These are phyloP conservation scores for Nesogale talazaci DNA, from an alignment of 2,113 vertebrate genomes.

Conservation along the genomic window DNA sequence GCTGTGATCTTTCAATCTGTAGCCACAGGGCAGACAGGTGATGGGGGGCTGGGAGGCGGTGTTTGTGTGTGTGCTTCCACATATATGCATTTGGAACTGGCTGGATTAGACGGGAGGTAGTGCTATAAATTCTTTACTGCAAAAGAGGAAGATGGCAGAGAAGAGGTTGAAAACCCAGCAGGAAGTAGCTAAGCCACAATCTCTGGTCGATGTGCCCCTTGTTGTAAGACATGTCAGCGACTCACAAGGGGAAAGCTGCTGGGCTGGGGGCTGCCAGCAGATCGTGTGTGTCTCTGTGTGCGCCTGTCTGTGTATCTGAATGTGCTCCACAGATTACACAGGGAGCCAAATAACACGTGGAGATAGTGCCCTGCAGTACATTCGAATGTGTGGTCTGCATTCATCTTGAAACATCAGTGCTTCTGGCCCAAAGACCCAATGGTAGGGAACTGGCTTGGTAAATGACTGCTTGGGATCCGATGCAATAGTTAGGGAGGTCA, in stretches of 20 bases:
- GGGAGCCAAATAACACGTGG: neutral
- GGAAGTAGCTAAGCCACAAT: neutral
- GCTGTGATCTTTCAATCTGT: slow-evolving; percentile 55
- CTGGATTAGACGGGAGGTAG: neutral
- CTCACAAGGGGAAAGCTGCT: neutral
- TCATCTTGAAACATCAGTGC: neutral
- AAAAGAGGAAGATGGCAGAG: neutral
- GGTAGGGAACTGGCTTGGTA: neutral
- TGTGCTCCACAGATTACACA: neutral
- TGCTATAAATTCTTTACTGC: slow-evolving; percentile 47
- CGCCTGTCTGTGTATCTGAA: neutral
- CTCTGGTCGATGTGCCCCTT: neutral
- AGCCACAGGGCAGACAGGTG: slow-evolving; percentile 74
- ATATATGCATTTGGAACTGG: slow-evolving; percentile 63
- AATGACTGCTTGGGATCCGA: neutral
- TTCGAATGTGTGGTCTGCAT: neutral
- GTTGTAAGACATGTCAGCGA: neutral
- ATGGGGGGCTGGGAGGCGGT: neutral
- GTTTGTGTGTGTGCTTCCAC: neutral
- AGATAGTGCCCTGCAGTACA: neutral
- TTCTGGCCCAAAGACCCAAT: neutral
- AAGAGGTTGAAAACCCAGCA: neutral
- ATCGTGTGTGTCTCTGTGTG: too few relatives aligned
- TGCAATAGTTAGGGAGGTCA: neutral
- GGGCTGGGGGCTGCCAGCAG: neutral